Evolutionary conservation across 23 tunicate species (phyloP).

Genomic region (Diplosoma virens): DNA sequence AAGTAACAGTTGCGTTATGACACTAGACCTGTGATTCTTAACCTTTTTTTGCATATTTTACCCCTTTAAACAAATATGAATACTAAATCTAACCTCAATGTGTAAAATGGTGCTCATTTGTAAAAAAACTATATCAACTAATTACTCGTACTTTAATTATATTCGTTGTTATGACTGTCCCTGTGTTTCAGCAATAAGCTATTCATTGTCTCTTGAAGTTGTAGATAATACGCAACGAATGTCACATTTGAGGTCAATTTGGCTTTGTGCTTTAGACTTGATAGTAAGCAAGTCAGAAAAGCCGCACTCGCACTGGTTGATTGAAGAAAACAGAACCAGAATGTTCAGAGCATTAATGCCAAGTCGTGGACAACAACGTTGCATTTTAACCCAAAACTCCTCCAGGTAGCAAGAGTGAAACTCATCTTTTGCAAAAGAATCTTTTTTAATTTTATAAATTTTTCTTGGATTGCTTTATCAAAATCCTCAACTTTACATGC

Average conservation of each 20-base stretch:
- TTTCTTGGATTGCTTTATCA: slow-evolving; percentile 38
- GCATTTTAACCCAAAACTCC: slow-evolving; percentile 27
- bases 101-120: too few species aligned
- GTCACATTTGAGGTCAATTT: too few species aligned
- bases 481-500: slow-evolving; percentile 31
- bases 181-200: slow-evolving; percentile 32
- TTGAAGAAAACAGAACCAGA: slow-evolving; percentile 55
- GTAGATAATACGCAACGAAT: neutral
- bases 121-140: too few species aligned
- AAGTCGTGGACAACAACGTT: neutral
- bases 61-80: too few species aligned
- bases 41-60: too few species aligned
- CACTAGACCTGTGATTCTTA: too few species aligned
- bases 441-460: slow-evolving; percentile 34
- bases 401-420: slow-evolving; percentile 44
- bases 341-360: slow-evolving; percentile 46
- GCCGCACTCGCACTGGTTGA: slow-evolving; percentile 54
- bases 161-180: slow-evolving; percentile 26
- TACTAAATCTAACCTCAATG: too few species aligned
- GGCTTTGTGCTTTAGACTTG: slow-evolving; percentile 58
- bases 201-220: slow-evolving; percentile 27
- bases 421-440: slow-evolving; percentile 51
- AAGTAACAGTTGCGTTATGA: too few species aligned
- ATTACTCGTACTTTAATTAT: too few species aligned
- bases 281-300: slow-evolving; percentile 56